Evolutionary conservation across 2,888 invertebrate species (phyloP).

Genomic region (Azorinus chamasolen): DNA sequence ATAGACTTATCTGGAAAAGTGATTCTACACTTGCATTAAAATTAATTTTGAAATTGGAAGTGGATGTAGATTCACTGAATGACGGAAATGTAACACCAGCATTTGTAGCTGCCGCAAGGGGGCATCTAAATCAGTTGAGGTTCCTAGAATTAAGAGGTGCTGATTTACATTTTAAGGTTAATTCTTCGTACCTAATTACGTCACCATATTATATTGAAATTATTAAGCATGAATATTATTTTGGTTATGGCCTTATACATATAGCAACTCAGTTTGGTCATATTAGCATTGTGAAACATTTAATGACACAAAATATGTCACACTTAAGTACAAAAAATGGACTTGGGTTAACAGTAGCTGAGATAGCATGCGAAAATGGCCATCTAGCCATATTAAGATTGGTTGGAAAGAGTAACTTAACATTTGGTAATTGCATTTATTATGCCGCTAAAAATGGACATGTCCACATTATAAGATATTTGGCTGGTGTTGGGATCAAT

Average conservation of each 20-base stretch:
- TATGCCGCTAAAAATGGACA: slow-evolving; percentile 23
- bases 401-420: background rate
- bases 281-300: slow-evolving; percentile 5
- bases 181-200: background rate
- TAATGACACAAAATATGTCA: slow-evolving; percentile 6
- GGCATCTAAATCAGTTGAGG: slow-evolving; percentile 22
- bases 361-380: slow-evolving; percentile 41
- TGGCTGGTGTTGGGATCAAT: background rate
- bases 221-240: slow-evolving; percentile 18
- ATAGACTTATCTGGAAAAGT: slow-evolving; percentile 27
- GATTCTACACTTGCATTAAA: slow-evolving; percentile 12
- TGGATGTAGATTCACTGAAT: slow-evolving; percentile 18
- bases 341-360: slow-evolving; percentile 10
- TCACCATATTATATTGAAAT: background rate
- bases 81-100: slow-evolving; percentile 24
- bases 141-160: slow-evolving; percentile 22
- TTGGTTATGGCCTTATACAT: slow-evolving; percentile 33
- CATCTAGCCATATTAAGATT: slow-evolving; percentile 8
- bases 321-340: slow-evolving; percentile 3
- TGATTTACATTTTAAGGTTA: slow-evolving; percentile 14
- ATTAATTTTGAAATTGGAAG: slow-evolving; percentile 3
- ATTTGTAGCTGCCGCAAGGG: slow-evolving; percentile 37
- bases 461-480: slow-evolving; percentile 4
- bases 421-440: slow-evolving; percentile 12
- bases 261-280: slow-evolving; percentile 39